Conservation (phyloP, 1,140 invertebrate species). For the Ptiloglossa arizonensis region DNA sequence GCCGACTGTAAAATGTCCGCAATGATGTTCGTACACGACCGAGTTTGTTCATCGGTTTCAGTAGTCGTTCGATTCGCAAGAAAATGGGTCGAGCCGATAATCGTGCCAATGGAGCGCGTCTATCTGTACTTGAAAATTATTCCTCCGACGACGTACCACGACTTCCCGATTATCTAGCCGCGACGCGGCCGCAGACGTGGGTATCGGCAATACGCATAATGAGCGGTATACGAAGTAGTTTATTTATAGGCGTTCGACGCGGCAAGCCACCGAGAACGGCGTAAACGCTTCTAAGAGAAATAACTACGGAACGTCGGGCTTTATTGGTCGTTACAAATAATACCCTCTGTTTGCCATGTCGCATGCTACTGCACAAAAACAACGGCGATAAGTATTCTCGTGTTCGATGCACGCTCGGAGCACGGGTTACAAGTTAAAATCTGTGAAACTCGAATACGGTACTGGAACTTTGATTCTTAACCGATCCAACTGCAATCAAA, state of each 20-base stretch:
- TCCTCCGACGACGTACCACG: neutral
- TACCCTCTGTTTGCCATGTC: neutral
- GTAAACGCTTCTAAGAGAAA: conserved; percentile 18
- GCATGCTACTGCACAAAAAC: neutral
- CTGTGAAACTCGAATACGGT: too few species aligned
- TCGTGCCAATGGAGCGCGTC: conserved; percentile 1
- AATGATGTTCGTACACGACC: neutral
- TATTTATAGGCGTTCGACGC: conserved; percentile 43
- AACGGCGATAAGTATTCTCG: neutral
- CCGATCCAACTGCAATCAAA: too few species aligned
- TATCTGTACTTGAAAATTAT: conserved; percentile 17
- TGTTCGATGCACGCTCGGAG: neutral
- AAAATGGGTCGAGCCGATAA: conserved; percentile 19
- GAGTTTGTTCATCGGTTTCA: neutral
- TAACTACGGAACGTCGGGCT: neutral
- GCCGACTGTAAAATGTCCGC: neutral
- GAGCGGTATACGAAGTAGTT: conserved; percentile 7
- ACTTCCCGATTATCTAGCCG: conserved; percentile 5
- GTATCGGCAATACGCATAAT: conserved; percentile 33
- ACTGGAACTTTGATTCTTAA: too few species aligned
- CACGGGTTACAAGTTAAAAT: neutral
- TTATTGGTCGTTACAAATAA: conserved; percentile 34
- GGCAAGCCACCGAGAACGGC: conserved; percentile 18
- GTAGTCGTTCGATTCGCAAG: neutral
- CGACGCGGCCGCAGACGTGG: neutral